Evolutionary conservation across 92 coral and sea anemone genomes (phyloP).

Genomic region (Plumapathes pennacea): DNA sequence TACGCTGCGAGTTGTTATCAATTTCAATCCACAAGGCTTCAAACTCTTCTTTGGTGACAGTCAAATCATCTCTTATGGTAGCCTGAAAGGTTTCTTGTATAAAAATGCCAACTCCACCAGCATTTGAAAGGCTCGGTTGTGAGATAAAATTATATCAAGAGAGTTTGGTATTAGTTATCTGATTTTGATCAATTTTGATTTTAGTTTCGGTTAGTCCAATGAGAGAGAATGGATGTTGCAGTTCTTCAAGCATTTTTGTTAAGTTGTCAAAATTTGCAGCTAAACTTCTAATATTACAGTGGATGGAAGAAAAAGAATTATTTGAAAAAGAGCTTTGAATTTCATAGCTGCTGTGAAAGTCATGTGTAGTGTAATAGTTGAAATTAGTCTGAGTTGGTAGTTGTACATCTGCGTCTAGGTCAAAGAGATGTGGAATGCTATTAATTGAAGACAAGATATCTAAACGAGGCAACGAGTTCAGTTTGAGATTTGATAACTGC

Average conservation of each 20-base stretch:
- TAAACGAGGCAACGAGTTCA: constrained; percentile 9
- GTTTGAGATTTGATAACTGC: constrained; percentile 11
- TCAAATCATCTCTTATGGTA: no score
- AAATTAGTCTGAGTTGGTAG: constrained; percentile 14
- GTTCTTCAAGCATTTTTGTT: constrained; percentile 11
- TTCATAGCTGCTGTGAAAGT: background rate
- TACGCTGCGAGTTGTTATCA: no score
- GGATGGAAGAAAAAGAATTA: constrained; percentile 16
- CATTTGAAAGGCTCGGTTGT: no score
- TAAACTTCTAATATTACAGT: constrained; percentile 41
- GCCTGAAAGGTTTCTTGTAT: no score
- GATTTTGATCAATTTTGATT: constrained; percentile 18
- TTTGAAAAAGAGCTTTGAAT: no score
- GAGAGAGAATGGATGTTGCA: constrained; percentile 24
- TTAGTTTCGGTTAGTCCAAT: constrained; percentile 36
- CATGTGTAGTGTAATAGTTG: constrained; percentile 27
- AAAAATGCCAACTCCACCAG: no score
- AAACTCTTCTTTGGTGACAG: no score
- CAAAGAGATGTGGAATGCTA: constrained; percentile 11
- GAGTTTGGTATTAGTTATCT: constrained; percentile 4
- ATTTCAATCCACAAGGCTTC: no score
- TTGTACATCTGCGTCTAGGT: constrained; percentile 10
- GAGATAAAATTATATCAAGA: no score
- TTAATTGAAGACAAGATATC: constrained; percentile 16
- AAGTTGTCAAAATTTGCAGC: constrained; percentile 38